Conservation (phyloP, 2,113 vertebrate genomes). For the Pongo abelii region DNA sequence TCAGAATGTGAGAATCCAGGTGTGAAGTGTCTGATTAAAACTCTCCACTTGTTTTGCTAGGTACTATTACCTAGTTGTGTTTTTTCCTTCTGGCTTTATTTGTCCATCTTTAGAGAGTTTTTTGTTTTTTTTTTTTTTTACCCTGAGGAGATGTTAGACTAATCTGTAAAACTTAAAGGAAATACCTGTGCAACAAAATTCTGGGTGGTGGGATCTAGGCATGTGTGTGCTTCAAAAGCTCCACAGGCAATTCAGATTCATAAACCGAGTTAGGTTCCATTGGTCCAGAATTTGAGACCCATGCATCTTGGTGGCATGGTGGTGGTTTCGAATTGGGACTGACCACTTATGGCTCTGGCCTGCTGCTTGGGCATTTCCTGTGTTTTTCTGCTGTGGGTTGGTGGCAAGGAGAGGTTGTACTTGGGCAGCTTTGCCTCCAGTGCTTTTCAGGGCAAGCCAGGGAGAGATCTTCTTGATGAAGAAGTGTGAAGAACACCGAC, state of each 20-base stretch:
- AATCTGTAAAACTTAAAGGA: background rate
- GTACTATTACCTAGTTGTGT: background rate
- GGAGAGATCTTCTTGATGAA: background rate
- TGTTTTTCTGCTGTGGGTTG: background rate
- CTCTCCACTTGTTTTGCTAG: background rate
- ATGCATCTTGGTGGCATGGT: background rate
- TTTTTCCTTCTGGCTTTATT: background rate
- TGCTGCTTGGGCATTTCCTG: background rate
- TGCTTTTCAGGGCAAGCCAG: background rate
- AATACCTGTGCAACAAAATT: background rate
- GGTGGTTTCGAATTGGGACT: background rate
- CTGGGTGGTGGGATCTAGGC: background rate
- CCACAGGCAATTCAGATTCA: background rate
- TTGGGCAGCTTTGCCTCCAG: background rate
- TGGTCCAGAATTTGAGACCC: background rate
- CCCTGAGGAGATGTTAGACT: background rate
- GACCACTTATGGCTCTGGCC: background rate
- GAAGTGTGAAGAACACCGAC: background rate
- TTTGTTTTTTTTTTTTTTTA: background rate
- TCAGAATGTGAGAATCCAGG: background rate
- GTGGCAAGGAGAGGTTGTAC: background rate
- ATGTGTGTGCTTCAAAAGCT: background rate
- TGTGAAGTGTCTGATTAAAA: background rate
- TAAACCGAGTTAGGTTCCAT: background rate
- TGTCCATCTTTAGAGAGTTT: background rate